Conservation (phyloP, 2,113 vertebrate species). For the Thunnus maccoyii region DNA sequence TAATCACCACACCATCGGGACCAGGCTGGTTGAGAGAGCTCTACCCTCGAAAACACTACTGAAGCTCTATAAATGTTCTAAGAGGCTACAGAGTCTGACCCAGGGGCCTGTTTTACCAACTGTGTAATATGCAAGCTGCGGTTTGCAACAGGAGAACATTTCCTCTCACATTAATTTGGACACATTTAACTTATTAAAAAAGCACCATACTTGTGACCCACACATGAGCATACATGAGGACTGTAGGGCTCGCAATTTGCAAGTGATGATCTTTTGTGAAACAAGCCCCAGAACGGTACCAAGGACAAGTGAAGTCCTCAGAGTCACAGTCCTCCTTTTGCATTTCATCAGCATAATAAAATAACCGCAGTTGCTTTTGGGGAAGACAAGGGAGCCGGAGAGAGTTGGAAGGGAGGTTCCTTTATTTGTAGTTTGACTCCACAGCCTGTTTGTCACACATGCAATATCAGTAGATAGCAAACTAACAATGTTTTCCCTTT, state of each 20-base stretch:
- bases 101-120: not conserved
- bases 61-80: constrained; percentile 9
- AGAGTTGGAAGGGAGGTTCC: not conserved
- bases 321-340: not conserved
- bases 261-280: too few relatives aligned
- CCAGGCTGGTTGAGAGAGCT: not conserved
- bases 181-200: too few relatives aligned
- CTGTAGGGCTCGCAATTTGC: too few relatives aligned
- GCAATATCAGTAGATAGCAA: not conserved
- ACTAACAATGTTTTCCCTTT: constrained; percentile 11
- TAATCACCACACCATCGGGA: not conserved
- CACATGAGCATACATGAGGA: too few relatives aligned
- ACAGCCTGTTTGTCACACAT: constrained; percentile 23
- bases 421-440: constrained; percentile 17
- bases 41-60: not conserved
- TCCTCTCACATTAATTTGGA: too few relatives aligned
- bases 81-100: constrained; percentile 11
- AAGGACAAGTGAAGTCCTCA: not conserved
- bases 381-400: not conserved
- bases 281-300: not conserved
- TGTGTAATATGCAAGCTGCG: too few relatives aligned
- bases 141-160: too few relatives aligned
- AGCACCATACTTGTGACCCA: too few relatives aligned
- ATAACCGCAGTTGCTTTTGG: not conserved
- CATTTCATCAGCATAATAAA: constrained; percentile 40